Evolutionary conservation across 2,113 vertebrate species (phyloP).

Genomic region (Indicator maculatus): DNA sequence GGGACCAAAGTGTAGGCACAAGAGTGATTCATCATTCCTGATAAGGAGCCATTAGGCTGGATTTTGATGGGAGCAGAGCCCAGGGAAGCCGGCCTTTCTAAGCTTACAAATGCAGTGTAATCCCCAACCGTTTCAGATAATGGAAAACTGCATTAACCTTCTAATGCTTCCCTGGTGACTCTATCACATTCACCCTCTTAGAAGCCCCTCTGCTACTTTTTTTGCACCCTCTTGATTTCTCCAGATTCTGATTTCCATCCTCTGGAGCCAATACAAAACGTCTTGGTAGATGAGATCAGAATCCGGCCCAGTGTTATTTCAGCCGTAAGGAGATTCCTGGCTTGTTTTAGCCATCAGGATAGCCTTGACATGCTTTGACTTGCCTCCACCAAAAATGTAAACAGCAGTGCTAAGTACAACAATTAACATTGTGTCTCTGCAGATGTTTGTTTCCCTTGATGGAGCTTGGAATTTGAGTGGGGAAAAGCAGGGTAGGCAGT

Average conservation of each 20-base stretch:
- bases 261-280: background rate
- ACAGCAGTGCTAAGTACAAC: constrained; percentile 63
- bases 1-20: constrained; percentile 39
- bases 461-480: constrained; percentile 54
- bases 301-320: constrained; percentile 21
- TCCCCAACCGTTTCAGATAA: constrained; percentile 52
- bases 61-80: constrained; percentile 24
- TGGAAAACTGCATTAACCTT: constrained; percentile 52
- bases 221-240: constrained; percentile 8
- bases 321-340: constrained; percentile 26
- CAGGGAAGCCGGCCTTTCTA: constrained; percentile 13
- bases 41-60: constrained; percentile 61
- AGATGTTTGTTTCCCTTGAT: constrained; percentile 72
- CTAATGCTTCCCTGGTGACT: constrained; percentile 24
- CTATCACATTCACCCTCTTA: background rate
- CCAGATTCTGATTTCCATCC: background rate
- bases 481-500: constrained; percentile 21
- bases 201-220: constrained; percentile 3
- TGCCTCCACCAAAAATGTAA: constrained; percentile 64
- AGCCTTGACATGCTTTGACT: constrained; percentile 67
- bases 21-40: constrained; percentile 59
- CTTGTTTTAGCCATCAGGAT: constrained; percentile 54
- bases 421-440: constrained; percentile 64
- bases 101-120: constrained; percentile 61
- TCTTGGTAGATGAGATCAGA: background rate